These are phyloP conservation scores for Rhamphomyia laevipes DNA, from an alignment of 2,888 invertebrate genomes.

Conservation along the genomic window DNA sequence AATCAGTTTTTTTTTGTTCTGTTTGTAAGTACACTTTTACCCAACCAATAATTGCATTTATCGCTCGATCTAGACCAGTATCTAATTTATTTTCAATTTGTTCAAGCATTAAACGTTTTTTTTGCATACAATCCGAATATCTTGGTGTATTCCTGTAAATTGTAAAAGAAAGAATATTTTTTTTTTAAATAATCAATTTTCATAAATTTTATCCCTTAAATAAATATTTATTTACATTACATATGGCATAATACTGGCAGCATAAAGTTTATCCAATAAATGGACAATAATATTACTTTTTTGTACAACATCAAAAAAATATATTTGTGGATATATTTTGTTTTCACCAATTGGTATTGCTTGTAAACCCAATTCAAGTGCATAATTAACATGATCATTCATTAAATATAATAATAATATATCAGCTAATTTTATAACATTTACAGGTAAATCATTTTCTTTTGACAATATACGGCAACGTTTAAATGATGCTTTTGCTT, in stretches of 20 bases:
- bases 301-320: slow-evolving; percentile 87
- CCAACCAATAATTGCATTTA: slow-evolving; percentile 84
- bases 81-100: slow-evolving; percentile 88
- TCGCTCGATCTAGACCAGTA: slow-evolving; percentile 70
- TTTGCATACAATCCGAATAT: slow-evolving; percentile 78
- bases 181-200: not conserved
- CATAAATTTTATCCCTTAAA: not conserved
- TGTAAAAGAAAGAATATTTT: slow-evolving; percentile 5
- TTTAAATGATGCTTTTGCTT: slow-evolving; percentile 80
- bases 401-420: slow-evolving; percentile 73
- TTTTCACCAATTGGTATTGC: slow-evolving; percentile 82
- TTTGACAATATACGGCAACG: slow-evolving; percentile 77
- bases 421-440: slow-evolving; percentile 72
- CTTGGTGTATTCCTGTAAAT: slow-evolving; percentile 66
- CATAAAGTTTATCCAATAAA: slow-evolving; percentile 85
- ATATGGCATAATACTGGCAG: slow-evolving; percentile 77
- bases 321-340: slow-evolving; percentile 74
- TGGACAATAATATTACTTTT: slow-evolving; percentile 90
- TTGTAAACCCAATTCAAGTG: slow-evolving; percentile 83
- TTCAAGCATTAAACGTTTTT: slow-evolving; percentile 73
- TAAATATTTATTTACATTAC: slow-evolving; percentile 53
- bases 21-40: slow-evolving; percentile 77
- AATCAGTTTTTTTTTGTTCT: slow-evolving; percentile 94
- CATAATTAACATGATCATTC: slow-evolving; percentile 92
- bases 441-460: slow-evolving; percentile 60